These are phyloP conservation scores for Heteromurus nitidus DNA, from an alignment of 2,888 invertebrate species.

Conservation along the genomic window DNA sequence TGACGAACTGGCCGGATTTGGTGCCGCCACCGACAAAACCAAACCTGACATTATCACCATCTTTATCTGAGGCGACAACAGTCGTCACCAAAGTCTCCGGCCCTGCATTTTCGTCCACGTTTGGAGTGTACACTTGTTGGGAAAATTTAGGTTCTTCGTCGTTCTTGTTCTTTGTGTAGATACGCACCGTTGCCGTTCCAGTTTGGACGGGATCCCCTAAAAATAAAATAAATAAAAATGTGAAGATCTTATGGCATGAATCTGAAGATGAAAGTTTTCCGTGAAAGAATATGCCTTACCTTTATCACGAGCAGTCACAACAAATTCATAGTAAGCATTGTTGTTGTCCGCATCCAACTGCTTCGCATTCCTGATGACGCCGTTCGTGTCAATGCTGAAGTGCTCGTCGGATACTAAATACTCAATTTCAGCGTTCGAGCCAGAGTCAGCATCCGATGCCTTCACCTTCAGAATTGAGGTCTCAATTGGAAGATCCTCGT, in stretches of 20 bases:
- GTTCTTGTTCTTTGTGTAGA: slow-evolving; percentile 98
- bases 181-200: slow-evolving; percentile 93
- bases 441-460: slow-evolving; percentile 96
- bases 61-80: slow-evolving; percentile 97
- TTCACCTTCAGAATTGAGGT: slow-evolving; percentile 95
- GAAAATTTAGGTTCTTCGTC: slow-evolving; percentile 98
- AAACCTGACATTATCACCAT: slow-evolving; percentile 93
- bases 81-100: slow-evolving; percentile 96
- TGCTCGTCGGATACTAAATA: slow-evolving; percentile 94
- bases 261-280: too few relatives aligned
- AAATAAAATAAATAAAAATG: neutral
- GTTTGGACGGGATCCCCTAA: slow-evolving; percentile 91
- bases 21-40: slow-evolving; percentile 88
- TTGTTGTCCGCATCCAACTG: slow-evolving; percentile 97
- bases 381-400: slow-evolving; percentile 85
- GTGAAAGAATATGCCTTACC: too few relatives aligned
- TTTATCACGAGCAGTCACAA: slow-evolving; percentile 94
- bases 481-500: slow-evolving; percentile 94
- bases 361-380: slow-evolving; percentile 93
- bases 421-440: slow-evolving; percentile 95
- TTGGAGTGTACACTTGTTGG: slow-evolving; percentile 96
- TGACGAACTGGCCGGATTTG: slow-evolving; percentile 91
- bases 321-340: slow-evolving; percentile 96
- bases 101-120: slow-evolving; percentile 96
- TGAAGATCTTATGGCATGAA: too few relatives aligned